phyloP scores from a whole-genome alignment of 2,888 invertebrate genomes.

The Spicauda simplicius region DNA sequence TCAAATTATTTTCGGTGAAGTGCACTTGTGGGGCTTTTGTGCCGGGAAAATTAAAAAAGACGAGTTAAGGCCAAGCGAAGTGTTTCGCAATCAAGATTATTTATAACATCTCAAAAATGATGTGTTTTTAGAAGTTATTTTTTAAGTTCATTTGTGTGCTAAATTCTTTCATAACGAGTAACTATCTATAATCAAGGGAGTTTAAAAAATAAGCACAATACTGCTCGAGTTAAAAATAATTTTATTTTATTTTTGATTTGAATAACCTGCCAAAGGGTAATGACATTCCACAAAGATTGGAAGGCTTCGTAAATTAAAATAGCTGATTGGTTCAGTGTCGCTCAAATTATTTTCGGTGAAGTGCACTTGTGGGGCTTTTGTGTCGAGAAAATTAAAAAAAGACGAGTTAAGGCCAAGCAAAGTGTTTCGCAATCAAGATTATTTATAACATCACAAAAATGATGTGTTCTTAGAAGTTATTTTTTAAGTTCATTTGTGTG shows the following conservation, averaged over 20 bases:
- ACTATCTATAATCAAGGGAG: no score
- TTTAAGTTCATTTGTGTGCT: background rate
- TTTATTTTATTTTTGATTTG: no score
- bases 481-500: background rate
- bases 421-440: background rate
- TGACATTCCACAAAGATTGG: constrained; percentile 9
- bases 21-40: background rate
- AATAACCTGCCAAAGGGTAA: no score
- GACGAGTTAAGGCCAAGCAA: background rate
- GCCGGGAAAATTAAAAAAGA: background rate
- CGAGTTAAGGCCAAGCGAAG: background rate
- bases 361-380: background rate
- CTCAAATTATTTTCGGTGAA: constrained; percentile 5
- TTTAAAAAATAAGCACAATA: no score
- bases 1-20: constrained; percentile 7
- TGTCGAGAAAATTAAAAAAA: background rate
- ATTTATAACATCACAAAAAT: background rate
- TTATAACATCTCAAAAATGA: background rate
- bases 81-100: constrained; percentile 1
- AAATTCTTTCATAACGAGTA: background rate
- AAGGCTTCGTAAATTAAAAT: constrained; percentile 17
- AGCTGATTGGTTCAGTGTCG: background rate
- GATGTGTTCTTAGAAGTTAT: background rate
- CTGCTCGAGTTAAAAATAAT: no score
- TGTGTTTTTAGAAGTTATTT: background rate